A percentile compares a stretch with the other conserved stretches of the same genome.
Conservation (phyloP, 2,113 vertebrate genomes). For the Ciconia maguari region DNA sequence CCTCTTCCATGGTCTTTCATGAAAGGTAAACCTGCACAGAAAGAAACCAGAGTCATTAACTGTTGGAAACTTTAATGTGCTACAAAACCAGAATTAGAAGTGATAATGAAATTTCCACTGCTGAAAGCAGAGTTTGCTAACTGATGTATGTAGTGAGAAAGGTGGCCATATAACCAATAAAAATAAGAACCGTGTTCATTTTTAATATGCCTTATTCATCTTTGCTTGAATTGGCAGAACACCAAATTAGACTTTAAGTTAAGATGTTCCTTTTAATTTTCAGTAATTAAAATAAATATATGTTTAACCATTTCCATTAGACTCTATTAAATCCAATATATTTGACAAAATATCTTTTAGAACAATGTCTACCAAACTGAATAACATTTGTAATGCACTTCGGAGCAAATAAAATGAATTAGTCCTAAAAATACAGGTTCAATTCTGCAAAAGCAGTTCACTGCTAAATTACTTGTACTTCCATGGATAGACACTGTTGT, state of each 20-base stretch:
- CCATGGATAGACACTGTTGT: background rate
- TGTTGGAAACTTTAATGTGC: slow-evolving; percentile 73
- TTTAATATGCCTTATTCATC: slow-evolving; percentile 57
- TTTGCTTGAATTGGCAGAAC: slow-evolving; percentile 54
- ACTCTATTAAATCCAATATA: background rate
- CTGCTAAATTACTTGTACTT: background rate
- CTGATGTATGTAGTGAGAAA: slow-evolving; percentile 76
- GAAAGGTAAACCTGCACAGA: slow-evolving; percentile 65
- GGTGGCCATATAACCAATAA: slow-evolving; percentile 53
- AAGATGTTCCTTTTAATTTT: slow-evolving; percentile 41
- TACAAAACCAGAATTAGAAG: slow-evolving; percentile 79
- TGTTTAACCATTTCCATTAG: slow-evolving; percentile 16
- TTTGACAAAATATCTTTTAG: background rate
- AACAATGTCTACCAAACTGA: background rate
- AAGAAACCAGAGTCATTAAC: slow-evolving; percentile 82
- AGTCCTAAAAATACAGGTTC: background rate
- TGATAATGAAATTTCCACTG: slow-evolving; percentile 80
- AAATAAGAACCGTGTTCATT: slow-evolving; percentile 53
- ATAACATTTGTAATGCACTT: background rate
- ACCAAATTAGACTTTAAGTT: slow-evolving; percentile 56
- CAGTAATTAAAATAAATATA: slow-evolving; percentile 54
- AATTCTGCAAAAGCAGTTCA: background rate
- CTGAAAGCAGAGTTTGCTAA: slow-evolving; percentile 70
- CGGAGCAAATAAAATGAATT: background rate
- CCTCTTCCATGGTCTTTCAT: slow-evolving; percentile 57